These are phyloP conservation scores for Apostichopus leukothele DNA, from an alignment of 53 echinoderm and acorn worm genomes.

Conservation along the genomic window DNA sequence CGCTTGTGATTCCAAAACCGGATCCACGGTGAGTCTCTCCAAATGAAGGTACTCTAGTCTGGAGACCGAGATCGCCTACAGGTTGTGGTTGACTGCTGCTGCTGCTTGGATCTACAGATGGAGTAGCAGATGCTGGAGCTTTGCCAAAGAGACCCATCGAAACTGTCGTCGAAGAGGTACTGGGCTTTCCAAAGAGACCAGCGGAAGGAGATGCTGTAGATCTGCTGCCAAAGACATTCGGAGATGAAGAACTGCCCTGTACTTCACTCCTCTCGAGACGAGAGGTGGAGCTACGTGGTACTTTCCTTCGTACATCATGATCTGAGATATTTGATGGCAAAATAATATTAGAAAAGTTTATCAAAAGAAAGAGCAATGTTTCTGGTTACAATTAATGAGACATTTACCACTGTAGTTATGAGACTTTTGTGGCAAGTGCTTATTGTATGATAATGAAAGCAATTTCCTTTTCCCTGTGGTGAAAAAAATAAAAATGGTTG, in stretches of 20 bases:
- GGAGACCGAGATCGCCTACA: background rate
- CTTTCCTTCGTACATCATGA: background rate
- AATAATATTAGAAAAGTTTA: no score
- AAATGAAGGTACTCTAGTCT: background rate
- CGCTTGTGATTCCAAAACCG: background rate
- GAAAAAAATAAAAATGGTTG: no score
- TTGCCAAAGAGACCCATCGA: conserved; percentile 13
- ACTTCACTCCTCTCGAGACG: conserved; percentile 13
- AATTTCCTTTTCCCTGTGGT: no score
- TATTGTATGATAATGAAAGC: no score
- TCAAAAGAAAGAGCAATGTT: no score
- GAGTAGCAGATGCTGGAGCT: background rate
- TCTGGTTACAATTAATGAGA: no score
- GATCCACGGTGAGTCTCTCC: background rate
- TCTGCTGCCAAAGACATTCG: conserved; percentile 5
- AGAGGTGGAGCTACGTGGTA: background rate
- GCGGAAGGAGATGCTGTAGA: background rate
- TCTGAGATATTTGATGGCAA: background rate
- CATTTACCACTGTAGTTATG: no score
- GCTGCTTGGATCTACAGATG: background rate
- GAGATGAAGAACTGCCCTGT: conserved; percentile 12
- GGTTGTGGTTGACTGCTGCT: background rate
- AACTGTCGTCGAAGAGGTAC: background rate
- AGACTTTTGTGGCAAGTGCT: no score
- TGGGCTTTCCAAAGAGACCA: conserved; percentile 26